Evolutionary conservation across 2,113 vertebrate genomes (phyloP).

Genomic region (Lepisosteus osseus): DNA sequence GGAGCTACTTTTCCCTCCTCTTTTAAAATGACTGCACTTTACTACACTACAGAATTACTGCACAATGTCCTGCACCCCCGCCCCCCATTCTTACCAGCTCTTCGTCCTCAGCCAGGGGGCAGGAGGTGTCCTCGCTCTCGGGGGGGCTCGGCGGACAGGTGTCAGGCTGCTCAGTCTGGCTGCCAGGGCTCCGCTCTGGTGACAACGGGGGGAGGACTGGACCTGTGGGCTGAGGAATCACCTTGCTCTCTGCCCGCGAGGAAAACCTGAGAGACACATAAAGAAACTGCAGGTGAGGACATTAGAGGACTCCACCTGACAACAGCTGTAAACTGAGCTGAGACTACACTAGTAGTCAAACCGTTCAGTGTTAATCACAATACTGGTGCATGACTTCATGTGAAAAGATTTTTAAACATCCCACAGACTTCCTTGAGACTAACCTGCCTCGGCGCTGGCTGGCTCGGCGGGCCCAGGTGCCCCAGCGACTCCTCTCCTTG

Average conservation of each 20-base stretch:
- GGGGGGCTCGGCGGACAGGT: conserved; percentile 30
- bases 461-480: conserved; percentile 44
- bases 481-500: conserved; percentile 49
- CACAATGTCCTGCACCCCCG: background rate
- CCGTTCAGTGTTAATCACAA: no score
- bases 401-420: background rate
- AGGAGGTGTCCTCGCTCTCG: conserved; percentile 34
- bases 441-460: conserved; percentile 51
- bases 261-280: conserved; percentile 39
- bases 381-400: no score
- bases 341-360: no score
- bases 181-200: conserved; percentile 22
- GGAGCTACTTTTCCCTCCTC: no score
- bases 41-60: no score
- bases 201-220: conserved; percentile 5
- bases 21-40: no score
- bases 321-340: no score
- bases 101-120: conserved; percentile 36
- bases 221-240: conserved; percentile 30
- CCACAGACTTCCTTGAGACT: background rate
- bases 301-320: background rate
- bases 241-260: conserved; percentile 33
- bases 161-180: conserved; percentile 23
- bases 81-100: conserved; percentile 36
- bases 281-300: background rate